Evolutionary conservation across 2,888 invertebrate species (phyloP).

Genomic region (Nephrotoma appendiculata): DNA sequence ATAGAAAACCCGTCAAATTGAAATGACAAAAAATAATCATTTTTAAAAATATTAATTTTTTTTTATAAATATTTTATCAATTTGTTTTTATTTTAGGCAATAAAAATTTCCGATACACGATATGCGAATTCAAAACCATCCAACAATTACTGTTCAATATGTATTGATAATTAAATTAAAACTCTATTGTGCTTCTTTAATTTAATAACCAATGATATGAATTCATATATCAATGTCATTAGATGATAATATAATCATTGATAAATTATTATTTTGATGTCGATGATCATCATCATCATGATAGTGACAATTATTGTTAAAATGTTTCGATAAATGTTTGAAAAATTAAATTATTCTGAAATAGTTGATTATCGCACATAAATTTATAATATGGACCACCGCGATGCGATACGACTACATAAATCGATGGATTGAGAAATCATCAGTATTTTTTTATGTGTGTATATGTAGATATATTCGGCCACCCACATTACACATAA

Average conservation of each 20-base stretch:
- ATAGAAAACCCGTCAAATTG: neutral
- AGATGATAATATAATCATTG: neutral
- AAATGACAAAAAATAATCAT: neutral
- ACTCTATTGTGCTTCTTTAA: neutral
- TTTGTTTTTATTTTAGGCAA: neutral
- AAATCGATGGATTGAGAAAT: neutral
- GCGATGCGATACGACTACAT: neutral
- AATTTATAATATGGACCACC: neutral
- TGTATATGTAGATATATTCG: neutral
- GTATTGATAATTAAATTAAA: neutral
- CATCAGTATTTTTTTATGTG: neutral
- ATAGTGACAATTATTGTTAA: neutral
- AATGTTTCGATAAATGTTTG: neutral
- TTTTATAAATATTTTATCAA: neutral
- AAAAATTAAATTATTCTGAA: neutral
- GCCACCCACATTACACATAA: neutral
- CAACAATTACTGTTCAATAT: neutral
- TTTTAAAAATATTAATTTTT: neutral
- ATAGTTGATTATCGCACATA: neutral
- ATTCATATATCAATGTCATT: neutral
- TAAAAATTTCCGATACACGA: neutral
- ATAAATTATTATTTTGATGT: neutral
- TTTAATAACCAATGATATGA: neutral
- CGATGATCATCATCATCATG: neutral
- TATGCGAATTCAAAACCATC: neutral